Conservation (phyloP, 1,140 invertebrate genomes). For the Ooceraea biroi region DNA sequence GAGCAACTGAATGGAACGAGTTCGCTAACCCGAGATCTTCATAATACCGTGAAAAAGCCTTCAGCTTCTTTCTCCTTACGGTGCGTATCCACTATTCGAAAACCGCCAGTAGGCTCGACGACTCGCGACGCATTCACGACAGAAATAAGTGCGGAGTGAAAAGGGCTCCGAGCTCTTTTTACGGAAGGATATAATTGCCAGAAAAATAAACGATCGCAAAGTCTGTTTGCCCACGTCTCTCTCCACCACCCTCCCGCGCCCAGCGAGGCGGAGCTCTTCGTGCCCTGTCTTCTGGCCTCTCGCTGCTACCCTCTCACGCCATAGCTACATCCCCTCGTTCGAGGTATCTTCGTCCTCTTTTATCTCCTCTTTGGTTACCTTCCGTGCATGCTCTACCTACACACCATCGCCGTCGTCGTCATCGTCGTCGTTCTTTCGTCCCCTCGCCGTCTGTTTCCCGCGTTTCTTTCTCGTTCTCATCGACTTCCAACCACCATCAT, state of each 20-base stretch:
- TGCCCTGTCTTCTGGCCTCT: slow-evolving; percentile 25
- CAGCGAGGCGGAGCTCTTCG: slow-evolving; percentile 27
- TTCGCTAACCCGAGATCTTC: slow-evolving; percentile 21
- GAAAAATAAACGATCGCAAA: slow-evolving; percentile 84
- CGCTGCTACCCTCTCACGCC: neutral
- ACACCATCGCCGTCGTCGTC: slow-evolving; percentile 32
- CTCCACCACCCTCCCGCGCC: slow-evolving; percentile 8
- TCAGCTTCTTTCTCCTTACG: neutral
- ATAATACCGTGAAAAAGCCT: slow-evolving; percentile 35
- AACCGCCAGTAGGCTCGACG: slow-evolving; percentile 74
- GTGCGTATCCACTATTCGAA: slow-evolving; percentile 48
- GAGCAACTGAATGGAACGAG: neutral
- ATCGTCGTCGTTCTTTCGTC: slow-evolving; percentile 9
- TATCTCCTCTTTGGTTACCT: slow-evolving; percentile 46
- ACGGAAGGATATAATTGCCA: slow-evolving; percentile 85
- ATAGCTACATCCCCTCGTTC: slow-evolving; percentile 23
- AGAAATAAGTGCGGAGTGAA: slow-evolving; percentile 82
- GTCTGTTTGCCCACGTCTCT: slow-evolving; percentile 81
- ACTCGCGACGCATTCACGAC: slow-evolving; percentile 78
- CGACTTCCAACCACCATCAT: slow-evolving; percentile 48
- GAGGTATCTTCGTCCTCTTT: slow-evolving; percentile 48
- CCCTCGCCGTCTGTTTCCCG: slow-evolving; percentile 37
- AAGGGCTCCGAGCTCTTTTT: slow-evolving; percentile 78
- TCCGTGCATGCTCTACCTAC: slow-evolving; percentile 18
- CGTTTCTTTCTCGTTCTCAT: slow-evolving; percentile 37